Percentiles rank a stretch among this genome's conserved stretches.
These are phyloP conservation scores for Mallotus villosus DNA, from an alignment of 2,797 vertebrate genomes.

Conservation along the genomic window DNA sequence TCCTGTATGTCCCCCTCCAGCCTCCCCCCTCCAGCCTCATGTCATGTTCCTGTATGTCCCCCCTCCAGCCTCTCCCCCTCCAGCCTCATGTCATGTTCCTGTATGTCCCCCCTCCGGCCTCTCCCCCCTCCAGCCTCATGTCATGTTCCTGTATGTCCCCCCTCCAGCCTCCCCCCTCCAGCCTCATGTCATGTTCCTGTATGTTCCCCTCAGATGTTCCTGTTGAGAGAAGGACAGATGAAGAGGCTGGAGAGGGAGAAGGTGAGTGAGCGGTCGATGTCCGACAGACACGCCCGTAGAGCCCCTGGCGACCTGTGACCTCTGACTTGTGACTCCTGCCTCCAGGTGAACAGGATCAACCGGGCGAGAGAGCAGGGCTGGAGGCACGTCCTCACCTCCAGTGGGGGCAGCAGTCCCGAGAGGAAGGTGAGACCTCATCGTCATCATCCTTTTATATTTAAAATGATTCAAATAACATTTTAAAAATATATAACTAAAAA, in stretches of 20 bases:
- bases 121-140: no score
- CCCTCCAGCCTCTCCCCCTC: no score
- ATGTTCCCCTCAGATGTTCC: constrained; percentile 73
- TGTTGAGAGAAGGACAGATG: constrained; percentile 87
- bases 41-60: constrained; percentile 3
- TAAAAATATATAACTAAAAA: background rate
- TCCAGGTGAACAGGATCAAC: constrained; percentile 89
- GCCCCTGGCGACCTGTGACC: constrained; percentile 6
- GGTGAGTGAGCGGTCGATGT: constrained; percentile 61
- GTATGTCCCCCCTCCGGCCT: constrained; percentile 23
- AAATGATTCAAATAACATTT: no score
- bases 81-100: constrained; percentile 2
- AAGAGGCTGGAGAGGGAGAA: constrained; percentile 91
- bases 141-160: no score
- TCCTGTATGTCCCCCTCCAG: no score
- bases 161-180: no score
- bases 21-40: background rate
- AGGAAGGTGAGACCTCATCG: constrained; percentile 65
- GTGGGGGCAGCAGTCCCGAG: constrained; percentile 83
- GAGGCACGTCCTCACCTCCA: constrained; percentile 89
- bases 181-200: background rate
- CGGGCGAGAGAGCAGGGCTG: constrained; percentile 97
- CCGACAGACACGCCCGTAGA: background rate
- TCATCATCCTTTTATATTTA: background rate
- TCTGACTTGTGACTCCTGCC: constrained; percentile 23